These are phyloP conservation scores for Patella ulyssiponensis DNA, from an alignment of 2,888 invertebrate genomes.

Conservation along the genomic window DNA sequence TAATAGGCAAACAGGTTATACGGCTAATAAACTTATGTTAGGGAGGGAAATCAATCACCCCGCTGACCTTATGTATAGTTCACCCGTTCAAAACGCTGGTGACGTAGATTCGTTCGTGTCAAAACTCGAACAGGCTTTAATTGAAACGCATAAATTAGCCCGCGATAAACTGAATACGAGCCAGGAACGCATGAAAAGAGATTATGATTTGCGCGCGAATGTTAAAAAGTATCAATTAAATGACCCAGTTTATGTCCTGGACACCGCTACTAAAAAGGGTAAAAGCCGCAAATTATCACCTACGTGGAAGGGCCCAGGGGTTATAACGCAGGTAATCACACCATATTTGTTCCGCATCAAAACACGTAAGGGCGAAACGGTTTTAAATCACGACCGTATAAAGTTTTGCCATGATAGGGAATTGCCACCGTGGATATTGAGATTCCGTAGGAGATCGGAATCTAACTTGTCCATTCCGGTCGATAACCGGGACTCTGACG, in stretches of 20 bases:
- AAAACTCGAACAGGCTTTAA: no score
- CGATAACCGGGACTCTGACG: no score
- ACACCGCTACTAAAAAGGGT: slow-evolving; percentile 17
- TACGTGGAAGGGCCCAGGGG: slow-evolving; percentile 32
- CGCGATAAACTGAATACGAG: no score
- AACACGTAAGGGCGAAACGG: background rate
- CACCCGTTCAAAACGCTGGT: no score
- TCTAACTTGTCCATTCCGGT: no score
- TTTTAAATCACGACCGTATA: slow-evolving; percentile 30
- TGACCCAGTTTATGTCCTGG: background rate
- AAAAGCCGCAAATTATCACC: slow-evolving; percentile 27
- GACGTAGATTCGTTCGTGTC: background rate
- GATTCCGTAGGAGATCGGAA: background rate
- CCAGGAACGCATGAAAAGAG: no score
- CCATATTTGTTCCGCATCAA: slow-evolving; percentile 27
- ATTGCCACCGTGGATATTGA: slow-evolving; percentile 25
- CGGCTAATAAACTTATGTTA: slow-evolving; percentile 37
- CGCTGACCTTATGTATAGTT: no score
- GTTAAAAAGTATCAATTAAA: no score
- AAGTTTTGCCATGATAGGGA: slow-evolving; percentile 23
- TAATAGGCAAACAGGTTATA: slow-evolving; percentile 32
- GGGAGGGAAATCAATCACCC: slow-evolving; percentile 22
- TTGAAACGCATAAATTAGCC: no score
- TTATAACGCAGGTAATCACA: slow-evolving; percentile 23
- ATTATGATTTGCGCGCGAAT: no score